Base-by-base conservation (phyloP, 2,113 vertebrate species). In the Spermophilus dauricus region DNA sequence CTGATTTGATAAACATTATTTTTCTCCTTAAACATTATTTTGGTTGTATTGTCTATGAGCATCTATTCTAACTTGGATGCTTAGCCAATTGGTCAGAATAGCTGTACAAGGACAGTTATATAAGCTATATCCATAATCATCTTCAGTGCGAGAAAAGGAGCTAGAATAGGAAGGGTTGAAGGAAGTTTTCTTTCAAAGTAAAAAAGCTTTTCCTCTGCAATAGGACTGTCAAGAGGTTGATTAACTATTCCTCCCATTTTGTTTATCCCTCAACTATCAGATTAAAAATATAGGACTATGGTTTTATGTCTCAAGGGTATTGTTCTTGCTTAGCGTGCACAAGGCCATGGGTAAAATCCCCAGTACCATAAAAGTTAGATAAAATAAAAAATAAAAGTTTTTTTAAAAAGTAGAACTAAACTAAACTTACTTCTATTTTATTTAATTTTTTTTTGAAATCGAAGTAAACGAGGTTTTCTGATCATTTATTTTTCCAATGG, bases 381-480 rank as follows among this genome's bases (percentile, higher is more conserved):
- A 32, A 42, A 22, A 34, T 32, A 34, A 73, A 32, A 39, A 22
- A 34, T 32, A 34, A 73, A 61, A 5, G 51, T 51, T 24, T 22
- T 37, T 78, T 89, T 89, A 34, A 9, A 45, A n/a, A 53, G 22
- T 42, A n/a, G 30, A 2, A 34, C 4, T 70, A 89, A 77, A 65
- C 90, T 70, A 89, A 77, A 58, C 90, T 86, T 86, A 28, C 3
- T 58, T 91, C 24, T 58, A 22, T 70, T 95, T 95, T 82, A 56
- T 83, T 81, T 80, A 11, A 2, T 58, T 58, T 42, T 86, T 86
- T 88, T 81, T 30, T 30, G 5, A 73, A 80, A 58, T 82, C 8
- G 32, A 95, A 93, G 42, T 65, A 80, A 83, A 75, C 5, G 4
- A 86, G 1, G 17, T 91, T 86, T 95, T 18, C 63, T 63, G 63